These are phyloP conservation scores for Ooceraea biroi DNA, from an alignment of 1,140 invertebrate species.

Conservation along the genomic window DNA sequence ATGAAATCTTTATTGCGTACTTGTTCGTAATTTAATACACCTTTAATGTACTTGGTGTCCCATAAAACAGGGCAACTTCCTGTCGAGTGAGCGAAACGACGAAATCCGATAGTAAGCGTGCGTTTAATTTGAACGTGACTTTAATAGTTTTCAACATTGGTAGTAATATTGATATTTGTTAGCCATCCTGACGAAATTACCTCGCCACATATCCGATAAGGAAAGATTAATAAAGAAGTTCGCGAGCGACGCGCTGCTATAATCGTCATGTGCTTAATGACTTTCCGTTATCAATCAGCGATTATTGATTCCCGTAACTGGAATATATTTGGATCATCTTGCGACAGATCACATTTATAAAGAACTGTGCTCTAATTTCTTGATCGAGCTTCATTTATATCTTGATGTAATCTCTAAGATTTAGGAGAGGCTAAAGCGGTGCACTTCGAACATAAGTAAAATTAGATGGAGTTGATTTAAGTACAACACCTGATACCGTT, in stretches of 20 bases:
- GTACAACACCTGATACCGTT: conserved; percentile 25
- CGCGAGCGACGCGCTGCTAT: not conserved
- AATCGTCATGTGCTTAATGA: conserved; percentile 10
- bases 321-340: conserved; percentile 5
- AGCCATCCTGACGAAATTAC: conserved; percentile 34
- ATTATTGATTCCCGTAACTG: conserved; percentile 40
- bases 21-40: conserved; percentile 73
- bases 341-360: conserved; percentile 47
- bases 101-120: conserved; percentile 31
- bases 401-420: not conserved
- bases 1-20: conserved; percentile 72
- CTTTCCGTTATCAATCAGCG: conserved; percentile 38
- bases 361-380: conserved; percentile 19
- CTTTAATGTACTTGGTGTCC: conserved; percentile 69
- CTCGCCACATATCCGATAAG: not conserved
- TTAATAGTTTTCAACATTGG: not conserved
- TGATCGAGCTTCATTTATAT: conserved; percentile 33
- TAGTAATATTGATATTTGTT: conserved; percentile 50
- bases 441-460: conserved; percentile 9
- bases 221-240: conserved; percentile 50
- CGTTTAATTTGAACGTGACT: conserved; percentile 31
- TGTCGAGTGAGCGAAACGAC: not conserved
- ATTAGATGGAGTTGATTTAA: conserved; percentile 48
- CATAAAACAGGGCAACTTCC: conserved; percentile 53
- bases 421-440: not conserved